Base-by-base conservation (phyloP, 2,113 vertebrate genomes). In the Lampris incognitus region DNA sequence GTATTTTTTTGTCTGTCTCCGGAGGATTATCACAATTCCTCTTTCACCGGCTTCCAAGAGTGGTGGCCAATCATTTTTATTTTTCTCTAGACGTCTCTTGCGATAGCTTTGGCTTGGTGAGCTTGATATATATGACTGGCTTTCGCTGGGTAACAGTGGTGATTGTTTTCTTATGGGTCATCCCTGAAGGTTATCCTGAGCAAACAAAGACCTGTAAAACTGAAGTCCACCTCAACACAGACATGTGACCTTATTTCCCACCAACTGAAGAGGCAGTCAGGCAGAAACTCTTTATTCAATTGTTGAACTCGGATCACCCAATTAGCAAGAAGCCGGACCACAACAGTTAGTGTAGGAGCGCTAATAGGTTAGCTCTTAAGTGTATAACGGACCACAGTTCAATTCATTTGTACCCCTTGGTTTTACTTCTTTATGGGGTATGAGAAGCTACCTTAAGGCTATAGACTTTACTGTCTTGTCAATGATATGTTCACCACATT, bases 1-100 rank as follows among this genome's bases (percentile, higher is more conserved):
- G 6, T 36, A 66, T 73, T 66, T 70, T 72, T 50, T 76, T 24
- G 24, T 24, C 24, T 24, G 0, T 76, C 57, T 66, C 72, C 36
- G 4, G 66, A 54, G 61, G 52, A 11, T 65, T 80, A 79, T 82
- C 11, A 48, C 62, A 74, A 2, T 79, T 66, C 62, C 65, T 78
- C 67, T 62, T 44, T 78, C 74, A 60, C 57, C 75, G 56, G 42
- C 3, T 69, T 44, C 61, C 78, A 58, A 72, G 59, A 76, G 71
- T 57, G 40, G 44, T 52, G 11, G 72, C 70, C 79, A 80, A 79
- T 86, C 78, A 82, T 79, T 84, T 24, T 24, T 24, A 24, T 24
- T 24, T 24, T 75, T 77, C 69, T 72, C 41, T 6, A 48, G 40
- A 69, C 54, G 42, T 11, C 46, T 75, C 51, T 56, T 85, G 71